These are phyloP conservation scores for western clawed frog (Xenopus tropicalis) DNA, from an alignment of 2,113 vertebrate genomes.

Conservation along the genomic window UCB_Xtro_10.0 CM004443.2:76033501-76034000, in stretches of 20 bases:
- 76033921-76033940: constrained; percentile 74
- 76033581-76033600: constrained; percentile 75
- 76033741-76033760: constrained; percentile 70
- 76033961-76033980: constrained; percentile 90
- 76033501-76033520: not conserved
- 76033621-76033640: constrained; percentile 81
- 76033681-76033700: constrained; percentile 79
- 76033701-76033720: constrained; percentile 76
- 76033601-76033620: constrained; percentile 76
- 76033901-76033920: constrained; percentile 97
- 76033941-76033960: constrained; percentile 91
- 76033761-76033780: constrained; percentile 54
- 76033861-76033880: constrained; percentile 74
- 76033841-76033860: constrained; percentile 61
- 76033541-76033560: constrained; percentile 72
- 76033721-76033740: constrained; percentile 73
- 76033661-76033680: constrained; percentile 77
- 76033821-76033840: constrained; percentile 66
- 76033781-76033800: constrained; percentile 63
- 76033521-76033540: constrained; percentile 47
- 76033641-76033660: constrained; percentile 80
- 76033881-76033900: constrained; percentile 80
- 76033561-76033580: constrained; percentile 68
- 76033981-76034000: constrained; percentile 66
- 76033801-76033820: constrained; percentile 60